Evolutionary conservation across 2,888 invertebrate species (phyloP), one percentile per base, ranked within the genome.

Genomic region (Myathropa florea): DNA sequence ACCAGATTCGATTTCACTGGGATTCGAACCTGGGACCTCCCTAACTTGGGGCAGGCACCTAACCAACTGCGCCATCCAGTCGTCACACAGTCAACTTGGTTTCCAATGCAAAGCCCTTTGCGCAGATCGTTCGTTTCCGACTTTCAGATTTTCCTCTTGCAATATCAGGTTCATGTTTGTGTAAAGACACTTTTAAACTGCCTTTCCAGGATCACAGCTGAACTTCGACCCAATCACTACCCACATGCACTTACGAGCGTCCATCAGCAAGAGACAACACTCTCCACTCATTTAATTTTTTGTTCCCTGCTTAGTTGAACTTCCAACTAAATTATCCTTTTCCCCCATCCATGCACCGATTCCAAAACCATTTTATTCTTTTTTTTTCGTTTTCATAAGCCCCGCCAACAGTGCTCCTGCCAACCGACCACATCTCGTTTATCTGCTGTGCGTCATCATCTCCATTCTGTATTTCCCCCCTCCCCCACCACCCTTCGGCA

Each of bases 361-460:
- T 9, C 30, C n/a, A 26, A 28, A 46, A 55, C 30, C 39, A 0
- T 7, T 30, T 36, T 71, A 55, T 76, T 76, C 24, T 24, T 10
- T 23, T 30, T 30, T 23, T 21, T 26, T 21, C n/a, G 7, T 30
- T 23, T 21, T 21, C 53, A 55, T 53, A 53, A 24, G 24, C 24
- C 7, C 61, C 63, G 61, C 55, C 67, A 67, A 63, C 46, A 12
- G 68, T 64, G 57, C 46, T 12, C 18, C 12, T 28, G n/a, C 24
- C 63, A 63, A 67, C 73, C 83, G 71, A 75, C 77, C 75, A 72
- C 81, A 77, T 82, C 68, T 73, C 73, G 57, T 78, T 82, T 77
- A 85, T 73, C 67, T 59, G n/a, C 26, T 46, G 33, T 86, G 78
- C 86, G 86, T 86, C 83, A 83, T 72, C 77, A 68, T 78, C 82